Evolutionary conservation across 2,797 vertebrate genomes (phyloP).

Genomic region (Ambastaia sidthimunki): DNA sequence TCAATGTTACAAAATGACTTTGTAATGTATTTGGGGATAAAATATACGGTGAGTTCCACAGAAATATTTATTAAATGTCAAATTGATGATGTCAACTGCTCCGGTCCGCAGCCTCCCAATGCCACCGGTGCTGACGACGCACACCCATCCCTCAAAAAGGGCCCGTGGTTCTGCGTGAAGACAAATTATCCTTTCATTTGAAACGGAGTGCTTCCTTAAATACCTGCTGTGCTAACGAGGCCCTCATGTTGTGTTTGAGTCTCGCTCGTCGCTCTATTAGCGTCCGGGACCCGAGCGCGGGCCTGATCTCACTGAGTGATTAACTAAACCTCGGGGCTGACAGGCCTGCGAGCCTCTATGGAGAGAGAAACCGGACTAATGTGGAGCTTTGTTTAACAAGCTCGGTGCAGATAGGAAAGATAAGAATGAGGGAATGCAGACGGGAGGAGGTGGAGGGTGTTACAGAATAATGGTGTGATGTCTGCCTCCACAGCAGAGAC

Average conservation of each 20-base stretch:
- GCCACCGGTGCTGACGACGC: constrained; percentile 60
- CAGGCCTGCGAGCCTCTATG: constrained; percentile 74
- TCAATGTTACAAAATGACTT: constrained; percentile 55
- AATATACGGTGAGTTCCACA: constrained; percentile 64
- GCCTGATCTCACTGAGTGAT: constrained; percentile 81
- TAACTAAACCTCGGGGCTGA: constrained; percentile 83
- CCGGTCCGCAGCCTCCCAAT: constrained; percentile 53
- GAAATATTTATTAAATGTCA: constrained; percentile 73
- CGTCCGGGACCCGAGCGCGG: constrained; percentile 72
- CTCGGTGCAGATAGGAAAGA: constrained; percentile 44
- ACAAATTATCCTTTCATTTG: constrained; percentile 82
- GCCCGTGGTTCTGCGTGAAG: constrained; percentile 63
- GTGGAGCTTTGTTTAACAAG: constrained; percentile 68
- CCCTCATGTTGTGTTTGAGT: constrained; percentile 63
- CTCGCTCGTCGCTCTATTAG: constrained; percentile 77
- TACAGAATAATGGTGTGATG: constrained; percentile 62
- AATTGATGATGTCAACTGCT: constrained; percentile 75
- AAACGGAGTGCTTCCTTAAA: constrained; percentile 83
- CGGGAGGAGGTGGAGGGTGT: constrained; percentile 40
- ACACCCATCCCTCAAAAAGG: constrained; percentile 59
- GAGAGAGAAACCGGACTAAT: constrained; percentile 70
- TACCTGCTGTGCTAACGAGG: constrained; percentile 82
- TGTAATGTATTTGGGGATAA: constrained; percentile 67
- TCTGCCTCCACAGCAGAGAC: constrained; percentile 58
- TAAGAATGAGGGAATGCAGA: constrained; percentile 43